Evolutionary conservation across 2,888 invertebrate genomes (phyloP).

Genomic region (Aspidapion aeneum): DNA sequence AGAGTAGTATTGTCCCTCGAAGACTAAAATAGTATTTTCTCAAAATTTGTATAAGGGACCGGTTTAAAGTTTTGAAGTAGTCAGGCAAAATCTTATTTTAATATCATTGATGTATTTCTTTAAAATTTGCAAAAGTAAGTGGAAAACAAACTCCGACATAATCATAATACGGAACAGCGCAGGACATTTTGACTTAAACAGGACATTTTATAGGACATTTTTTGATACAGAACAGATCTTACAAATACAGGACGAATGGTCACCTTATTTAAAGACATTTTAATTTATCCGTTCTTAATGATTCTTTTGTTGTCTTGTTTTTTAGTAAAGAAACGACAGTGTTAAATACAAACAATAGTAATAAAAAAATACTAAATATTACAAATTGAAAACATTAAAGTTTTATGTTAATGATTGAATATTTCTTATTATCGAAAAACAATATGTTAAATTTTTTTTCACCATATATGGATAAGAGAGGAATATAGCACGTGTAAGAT

Average conservation of each 20-base stretch:
- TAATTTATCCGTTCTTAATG: too few species aligned
- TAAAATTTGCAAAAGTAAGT: background rate
- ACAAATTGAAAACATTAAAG: too few species aligned
- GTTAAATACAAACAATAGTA: too few species aligned
- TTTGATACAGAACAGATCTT: background rate
- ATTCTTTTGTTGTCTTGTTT: too few species aligned
- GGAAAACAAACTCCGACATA: background rate
- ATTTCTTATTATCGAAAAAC: too few species aligned
- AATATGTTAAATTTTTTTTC: too few species aligned
- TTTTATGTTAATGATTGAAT: too few species aligned
- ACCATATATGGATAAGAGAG: too few species aligned
- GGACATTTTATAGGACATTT: background rate
- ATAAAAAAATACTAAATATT: too few species aligned
- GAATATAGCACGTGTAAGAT: too few species aligned
- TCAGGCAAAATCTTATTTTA: background rate
- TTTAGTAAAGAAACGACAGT: too few species aligned
- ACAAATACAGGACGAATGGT: background rate
- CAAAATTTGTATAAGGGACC: background rate
- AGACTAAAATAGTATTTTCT: background rate
- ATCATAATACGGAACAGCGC: background rate
- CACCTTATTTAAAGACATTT: background rate
- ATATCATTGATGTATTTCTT: background rate
- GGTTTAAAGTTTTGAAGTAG: too few species aligned
- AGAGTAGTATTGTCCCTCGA: background rate
- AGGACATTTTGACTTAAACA: background rate